phyloP scores from a whole-genome alignment of 2,113 vertebrate genomes.

The Bettongia penicillata region DNA sequence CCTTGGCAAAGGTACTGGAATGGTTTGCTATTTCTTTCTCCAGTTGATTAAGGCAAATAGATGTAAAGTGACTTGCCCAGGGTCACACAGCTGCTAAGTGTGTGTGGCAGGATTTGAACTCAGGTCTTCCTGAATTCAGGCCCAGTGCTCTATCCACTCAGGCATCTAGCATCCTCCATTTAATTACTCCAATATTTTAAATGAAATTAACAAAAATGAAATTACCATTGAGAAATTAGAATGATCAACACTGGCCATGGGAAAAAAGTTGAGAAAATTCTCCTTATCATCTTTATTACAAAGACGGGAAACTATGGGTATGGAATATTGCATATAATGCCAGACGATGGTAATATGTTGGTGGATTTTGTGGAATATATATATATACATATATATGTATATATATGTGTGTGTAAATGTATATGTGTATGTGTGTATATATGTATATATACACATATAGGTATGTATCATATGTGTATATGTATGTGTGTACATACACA shows the following conservation, averaged over 20 bases:
- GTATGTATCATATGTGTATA: too few relatives aligned
- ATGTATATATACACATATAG: too few relatives aligned
- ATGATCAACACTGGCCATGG: background rate
- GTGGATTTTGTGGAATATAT: too few relatives aligned
- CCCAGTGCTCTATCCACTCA: background rate
- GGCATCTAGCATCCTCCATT: background rate
- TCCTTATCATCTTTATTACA: background rate
- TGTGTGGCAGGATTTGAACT: background rate
- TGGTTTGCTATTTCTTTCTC: background rate
- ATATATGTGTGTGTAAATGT: too few relatives aligned
- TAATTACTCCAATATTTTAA: background rate
- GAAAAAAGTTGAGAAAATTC: background rate
- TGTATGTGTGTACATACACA: too few relatives aligned
- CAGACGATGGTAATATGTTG: too few relatives aligned
- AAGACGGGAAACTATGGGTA: background rate
- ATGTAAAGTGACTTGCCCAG: background rate
- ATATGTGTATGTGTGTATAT: too few relatives aligned
- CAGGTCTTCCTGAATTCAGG: background rate
- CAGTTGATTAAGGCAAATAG: background rate
- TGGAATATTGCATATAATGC: too few relatives aligned
- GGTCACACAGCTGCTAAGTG: background rate
- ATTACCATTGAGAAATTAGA: background rate
- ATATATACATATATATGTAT: too few relatives aligned
- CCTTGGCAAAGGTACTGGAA: background rate
- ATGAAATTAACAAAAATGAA: background rate